These are phyloP conservation scores for Climacteris rufus DNA, from an alignment of 2,113 vertebrate species.

Conservation along the genomic window DNA sequence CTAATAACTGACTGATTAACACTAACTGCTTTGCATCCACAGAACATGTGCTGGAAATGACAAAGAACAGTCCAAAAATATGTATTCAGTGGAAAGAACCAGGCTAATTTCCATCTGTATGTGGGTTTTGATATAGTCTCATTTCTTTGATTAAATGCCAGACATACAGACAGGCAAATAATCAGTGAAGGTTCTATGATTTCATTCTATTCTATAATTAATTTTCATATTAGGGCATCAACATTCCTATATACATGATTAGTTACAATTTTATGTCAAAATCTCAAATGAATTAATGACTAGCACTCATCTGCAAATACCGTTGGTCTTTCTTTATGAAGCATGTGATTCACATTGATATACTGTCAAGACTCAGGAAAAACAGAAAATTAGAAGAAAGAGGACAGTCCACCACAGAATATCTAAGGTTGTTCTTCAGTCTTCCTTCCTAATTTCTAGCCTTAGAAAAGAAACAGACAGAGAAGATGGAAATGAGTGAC, in stretches of 20 bases:
- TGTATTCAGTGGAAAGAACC: background rate
- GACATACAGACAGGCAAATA: background rate
- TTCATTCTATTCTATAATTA: background rate
- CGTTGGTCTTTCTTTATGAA: background rate
- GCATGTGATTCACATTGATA: background rate
- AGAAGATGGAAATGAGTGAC: background rate
- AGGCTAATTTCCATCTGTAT: background rate
- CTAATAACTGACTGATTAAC: background rate
- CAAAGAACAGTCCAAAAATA: background rate
- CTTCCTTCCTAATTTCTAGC: background rate
- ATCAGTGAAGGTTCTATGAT: background rate
- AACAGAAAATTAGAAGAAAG: background rate
- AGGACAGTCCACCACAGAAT: background rate
- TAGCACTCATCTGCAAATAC: background rate
- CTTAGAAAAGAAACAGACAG: background rate
- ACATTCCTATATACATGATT: background rate
- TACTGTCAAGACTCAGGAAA: background rate
- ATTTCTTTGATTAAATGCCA: background rate
- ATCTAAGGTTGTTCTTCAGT: background rate
- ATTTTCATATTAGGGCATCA: background rate
- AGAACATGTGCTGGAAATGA: background rate
- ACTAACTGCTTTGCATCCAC: background rate
- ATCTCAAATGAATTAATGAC: background rate
- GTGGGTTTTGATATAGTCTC: background rate
- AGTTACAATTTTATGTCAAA: background rate